phyloP scores from a whole-genome alignment of 1,140 invertebrate species.

The Pseudachorutes palmiensis region DNA sequence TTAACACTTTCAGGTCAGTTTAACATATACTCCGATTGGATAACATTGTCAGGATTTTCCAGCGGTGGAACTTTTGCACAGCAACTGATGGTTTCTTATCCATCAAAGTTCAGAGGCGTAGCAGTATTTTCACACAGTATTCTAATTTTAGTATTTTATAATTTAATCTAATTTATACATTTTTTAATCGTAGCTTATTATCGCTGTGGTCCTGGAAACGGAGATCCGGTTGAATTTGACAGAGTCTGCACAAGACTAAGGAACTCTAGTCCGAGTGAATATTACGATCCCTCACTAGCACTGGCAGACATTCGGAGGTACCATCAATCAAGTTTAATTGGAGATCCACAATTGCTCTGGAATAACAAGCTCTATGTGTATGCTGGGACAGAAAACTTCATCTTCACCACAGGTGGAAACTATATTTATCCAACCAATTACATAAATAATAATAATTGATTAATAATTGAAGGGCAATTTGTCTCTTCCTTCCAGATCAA shows the following conservation, averaged over 20 bases:
- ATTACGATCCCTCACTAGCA: slow-evolving; percentile 20
- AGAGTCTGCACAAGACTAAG: slow-evolving; percentile 22
- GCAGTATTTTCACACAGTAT: slow-evolving; percentile 35
- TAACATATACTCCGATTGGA: slow-evolving; percentile 10
- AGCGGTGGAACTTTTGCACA: slow-evolving; percentile 30
- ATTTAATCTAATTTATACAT: neutral
- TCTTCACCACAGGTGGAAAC: neutral
- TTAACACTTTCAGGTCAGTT: neutral
- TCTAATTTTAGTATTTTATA: too few species aligned
- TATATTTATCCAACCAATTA: neutral
- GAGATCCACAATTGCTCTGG: slow-evolving; percentile 20
- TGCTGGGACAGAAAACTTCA: slow-evolving; percentile 19
- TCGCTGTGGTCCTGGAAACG: slow-evolving; percentile 24
- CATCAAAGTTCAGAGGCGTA: slow-evolving; percentile 28
- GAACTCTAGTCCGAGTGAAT: neutral
- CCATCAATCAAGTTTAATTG: slow-evolving; percentile 22
- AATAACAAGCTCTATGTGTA: slow-evolving; percentile 29
- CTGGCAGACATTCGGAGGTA: slow-evolving; percentile 24
- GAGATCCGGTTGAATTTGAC: slow-evolving; percentile 21
- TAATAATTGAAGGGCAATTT: neutral
- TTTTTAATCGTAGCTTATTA: slow-evolving; percentile 22
- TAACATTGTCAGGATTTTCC: slow-evolving; percentile 33
- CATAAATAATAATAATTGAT: slow-evolving; percentile 4
- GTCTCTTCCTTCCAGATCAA: slow-evolving; percentile 29
- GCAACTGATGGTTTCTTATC: slow-evolving; percentile 28